A percentile compares a stretch with the other conserved stretches of the same genome.
Conservation (phyloP, 2,113 vertebrate genomes). For the Heterotilapia buettikoferi region DNA sequence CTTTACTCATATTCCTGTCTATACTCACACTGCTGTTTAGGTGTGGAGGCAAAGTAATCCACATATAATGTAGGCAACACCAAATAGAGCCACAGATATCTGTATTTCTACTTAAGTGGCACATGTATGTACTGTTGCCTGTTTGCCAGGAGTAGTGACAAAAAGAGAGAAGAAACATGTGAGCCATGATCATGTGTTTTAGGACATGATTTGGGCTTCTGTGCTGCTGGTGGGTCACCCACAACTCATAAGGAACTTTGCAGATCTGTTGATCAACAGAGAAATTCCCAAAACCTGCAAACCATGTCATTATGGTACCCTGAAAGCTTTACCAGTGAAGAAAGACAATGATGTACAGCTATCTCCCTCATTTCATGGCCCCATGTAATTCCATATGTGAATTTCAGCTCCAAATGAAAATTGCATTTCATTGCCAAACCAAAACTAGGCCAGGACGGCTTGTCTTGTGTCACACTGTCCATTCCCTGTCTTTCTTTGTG, state of each 20-base stretch:
- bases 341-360: neutral
- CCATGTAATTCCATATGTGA: neutral
- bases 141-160: neutral
- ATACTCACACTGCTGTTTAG: neutral
- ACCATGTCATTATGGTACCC: neutral
- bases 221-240: neutral
- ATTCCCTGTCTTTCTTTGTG: neutral
- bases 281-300: neutral
- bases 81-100: neutral
- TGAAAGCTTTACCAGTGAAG: constrained; percentile 13
- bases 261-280: neutral
- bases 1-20: neutral
- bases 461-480: neutral
- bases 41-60: neutral
- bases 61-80: neutral
- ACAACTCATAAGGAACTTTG: neutral
- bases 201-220: neutral
- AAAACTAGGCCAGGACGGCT: neutral
- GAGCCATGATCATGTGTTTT: neutral
- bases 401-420: constrained; percentile 32
- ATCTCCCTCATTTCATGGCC: neutral
- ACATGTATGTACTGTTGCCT: neutral
- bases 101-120: neutral
- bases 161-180: neutral
- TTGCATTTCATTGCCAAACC: neutral